These are phyloP conservation scores for Eucriotettix oculatus DNA, from an alignment of 2,888 invertebrate genomes.

Conservation along the genomic window DNA sequence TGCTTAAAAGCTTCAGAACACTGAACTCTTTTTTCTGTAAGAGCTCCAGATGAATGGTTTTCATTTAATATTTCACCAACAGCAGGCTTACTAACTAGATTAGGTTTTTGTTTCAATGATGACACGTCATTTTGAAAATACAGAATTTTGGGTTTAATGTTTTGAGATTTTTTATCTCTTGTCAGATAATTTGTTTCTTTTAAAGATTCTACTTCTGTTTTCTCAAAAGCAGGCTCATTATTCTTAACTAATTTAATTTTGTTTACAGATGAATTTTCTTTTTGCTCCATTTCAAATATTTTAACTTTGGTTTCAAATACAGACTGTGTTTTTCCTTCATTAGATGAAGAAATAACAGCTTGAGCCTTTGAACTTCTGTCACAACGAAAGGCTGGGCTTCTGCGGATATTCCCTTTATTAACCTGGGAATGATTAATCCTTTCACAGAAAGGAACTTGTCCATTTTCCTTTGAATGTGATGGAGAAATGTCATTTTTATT, in stretches of 20 bases:
- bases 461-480: neutral
- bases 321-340: conserved; percentile 1
- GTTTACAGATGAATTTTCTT: neutral
- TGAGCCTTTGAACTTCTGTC: conserved; percentile 14
- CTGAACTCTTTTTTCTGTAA: no score
- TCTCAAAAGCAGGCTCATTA: neutral
- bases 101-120: neutral
- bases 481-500: neutral
- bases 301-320: conserved; percentile 4
- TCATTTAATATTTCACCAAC: no score
- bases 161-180: neutral
- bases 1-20: no score
- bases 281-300: conserved; percentile 1
- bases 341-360: neutral
- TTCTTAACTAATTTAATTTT: neutral
- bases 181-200: neutral
- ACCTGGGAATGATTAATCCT: no score
- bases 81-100: no score
- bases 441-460: no score
- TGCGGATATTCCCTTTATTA: conserved; percentile 11
- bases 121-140: neutral
- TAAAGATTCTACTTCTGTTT: neutral
- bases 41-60: no score
- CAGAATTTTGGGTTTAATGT: neutral
- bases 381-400: conserved; percentile 37